phyloP scores from a whole-genome alignment of 1,140 invertebrate genomes.

The Bombus balteatus region DNA sequence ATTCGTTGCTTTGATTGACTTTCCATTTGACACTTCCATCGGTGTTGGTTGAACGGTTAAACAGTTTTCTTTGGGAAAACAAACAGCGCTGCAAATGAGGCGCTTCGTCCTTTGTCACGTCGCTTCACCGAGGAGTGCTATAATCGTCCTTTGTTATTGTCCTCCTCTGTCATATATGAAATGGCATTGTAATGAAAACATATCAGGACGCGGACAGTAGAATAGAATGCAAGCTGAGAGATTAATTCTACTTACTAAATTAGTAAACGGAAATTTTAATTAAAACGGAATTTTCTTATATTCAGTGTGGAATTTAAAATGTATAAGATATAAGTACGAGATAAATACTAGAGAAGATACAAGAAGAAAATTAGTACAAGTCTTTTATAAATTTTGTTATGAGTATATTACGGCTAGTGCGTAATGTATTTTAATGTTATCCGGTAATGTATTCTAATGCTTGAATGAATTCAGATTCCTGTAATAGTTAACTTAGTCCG shows the following conservation, averaged over 20 bases:
- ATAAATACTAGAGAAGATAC: not conserved
- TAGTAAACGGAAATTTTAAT: not conserved
- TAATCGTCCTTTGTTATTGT: constrained; percentile 6
- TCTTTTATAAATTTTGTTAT: too few relatives aligned
- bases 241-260: not conserved
- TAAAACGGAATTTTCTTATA: not conserved
- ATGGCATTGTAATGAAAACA: not conserved
- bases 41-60: not conserved
- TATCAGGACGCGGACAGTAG: not conserved
- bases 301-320: not conserved
- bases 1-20: not conserved
- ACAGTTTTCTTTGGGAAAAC: not conserved
- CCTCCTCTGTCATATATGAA: not conserved
- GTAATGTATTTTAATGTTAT: too few relatives aligned
- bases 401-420: too few relatives aligned
- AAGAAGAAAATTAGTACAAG: too few relatives aligned
- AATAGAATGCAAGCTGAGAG: not conserved
- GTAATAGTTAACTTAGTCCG: not conserved
- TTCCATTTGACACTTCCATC: not conserved
- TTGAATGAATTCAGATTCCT: not conserved
- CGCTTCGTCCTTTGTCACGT: not conserved
- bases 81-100: not conserved
- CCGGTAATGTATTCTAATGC: too few relatives aligned
- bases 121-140: not conserved
- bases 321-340: not conserved